Conservation (phyloP, 1,140 invertebrate genomes). For the Asbolus verrucosus region DNA sequence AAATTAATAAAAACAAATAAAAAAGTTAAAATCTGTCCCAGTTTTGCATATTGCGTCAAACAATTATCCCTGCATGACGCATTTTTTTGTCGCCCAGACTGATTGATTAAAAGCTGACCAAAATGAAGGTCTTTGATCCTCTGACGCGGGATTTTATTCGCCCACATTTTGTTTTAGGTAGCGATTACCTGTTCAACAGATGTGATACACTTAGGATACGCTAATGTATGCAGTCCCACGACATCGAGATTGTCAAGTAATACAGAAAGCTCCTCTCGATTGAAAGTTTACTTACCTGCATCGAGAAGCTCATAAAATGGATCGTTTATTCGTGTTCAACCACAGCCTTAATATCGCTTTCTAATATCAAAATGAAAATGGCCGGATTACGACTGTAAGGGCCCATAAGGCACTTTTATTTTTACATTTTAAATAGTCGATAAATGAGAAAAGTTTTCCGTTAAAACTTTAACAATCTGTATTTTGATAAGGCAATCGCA, state of each 20-base stretch:
- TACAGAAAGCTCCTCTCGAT: conserved; percentile 31
- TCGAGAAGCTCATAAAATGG: conserved; percentile 34
- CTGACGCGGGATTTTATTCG: neutral
- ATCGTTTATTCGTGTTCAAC: conserved; percentile 33
- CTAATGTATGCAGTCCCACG: conserved; percentile 35
- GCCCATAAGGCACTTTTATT: no score
- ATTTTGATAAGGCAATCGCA: neutral
- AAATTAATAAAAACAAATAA: no score
- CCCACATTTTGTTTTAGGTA: conserved; percentile 6
- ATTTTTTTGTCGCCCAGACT: neutral
- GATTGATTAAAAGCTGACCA: conserved; percentile 35
- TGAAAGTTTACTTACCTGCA: conserved; percentile 23
- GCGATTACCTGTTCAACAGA: conserved; percentile 25
- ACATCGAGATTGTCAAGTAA: conserved; percentile 27
- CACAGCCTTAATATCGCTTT: conserved; percentile 12
- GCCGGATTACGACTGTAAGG: neutral
- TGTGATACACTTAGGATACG: conserved; percentile 27
- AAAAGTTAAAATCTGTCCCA: no score
- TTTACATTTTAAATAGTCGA: neutral
- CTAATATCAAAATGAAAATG: conserved; percentile 20
- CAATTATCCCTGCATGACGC: conserved; percentile 12
- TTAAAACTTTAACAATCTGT: neutral
- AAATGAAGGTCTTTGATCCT: conserved; percentile 34
- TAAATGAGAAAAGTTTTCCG: neutral
- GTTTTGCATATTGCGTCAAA: no score